Base-by-base conservation (phyloP, 2,113 vertebrate genomes). In the Centropus bengalensis region DNA sequence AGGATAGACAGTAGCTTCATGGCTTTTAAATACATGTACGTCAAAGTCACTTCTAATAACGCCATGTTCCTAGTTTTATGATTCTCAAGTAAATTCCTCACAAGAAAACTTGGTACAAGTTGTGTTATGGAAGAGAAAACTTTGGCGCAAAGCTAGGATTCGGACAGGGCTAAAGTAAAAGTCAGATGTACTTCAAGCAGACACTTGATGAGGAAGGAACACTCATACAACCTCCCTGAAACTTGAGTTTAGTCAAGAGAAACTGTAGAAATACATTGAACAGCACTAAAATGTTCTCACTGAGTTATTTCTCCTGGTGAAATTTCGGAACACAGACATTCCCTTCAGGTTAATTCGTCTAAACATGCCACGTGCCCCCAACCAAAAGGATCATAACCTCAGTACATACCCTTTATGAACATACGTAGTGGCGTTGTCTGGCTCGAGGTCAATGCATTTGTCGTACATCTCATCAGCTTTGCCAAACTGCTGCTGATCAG, bases 391-490 rank as follows among this genome's bases (percentile, higher is more conserved):
- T 28, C 0, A 14, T 58, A 67, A 89, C 82, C 22, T 56, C 8
- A 82, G 77, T 86, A 97, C 98, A 45, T 97, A 99, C 99, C 99
- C 99, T 98, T 99, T 99, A 98, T 99, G 99, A 93, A 99, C 99
- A 52, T 99, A 99, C 5, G 99, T 99, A 54, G 99, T 99, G 38
- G 99, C 99, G 85, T 99, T 99, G 97, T 99, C 99, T 93, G 99
- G 99, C 95, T 99, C 99, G 96, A 99, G 98, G 94, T 99, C 99
- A 80, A 99, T 99, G 94, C 99, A 99, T 93, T 99, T 99, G 98
- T 99, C 99, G 59, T 99, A 99, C 99, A 99, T 99, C 97, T 99
- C 99, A 94, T 99, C 99, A 30, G 99, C 99, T 97, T 99, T 99
- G 83, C 99, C 99, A 97, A 99, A 99, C 91, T 99, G 99, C 79